Evolutionary conservation across 2,888 invertebrate genomes (phyloP).

Genomic region (Leptinotarsa juncta): DNA sequence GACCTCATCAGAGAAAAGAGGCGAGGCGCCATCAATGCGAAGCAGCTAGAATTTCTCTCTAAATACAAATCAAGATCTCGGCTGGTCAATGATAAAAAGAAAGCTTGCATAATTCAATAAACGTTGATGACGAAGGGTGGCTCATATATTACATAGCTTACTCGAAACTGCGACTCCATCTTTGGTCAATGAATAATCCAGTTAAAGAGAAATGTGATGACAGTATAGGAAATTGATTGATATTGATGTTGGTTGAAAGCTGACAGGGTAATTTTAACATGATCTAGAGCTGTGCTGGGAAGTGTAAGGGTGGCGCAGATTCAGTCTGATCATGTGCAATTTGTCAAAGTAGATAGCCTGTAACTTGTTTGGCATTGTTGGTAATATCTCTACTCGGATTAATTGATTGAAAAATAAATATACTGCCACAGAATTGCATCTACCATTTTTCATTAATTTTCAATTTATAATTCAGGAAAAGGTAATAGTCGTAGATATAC

Average conservation of each 20-base stretch:
- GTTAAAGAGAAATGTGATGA: neutral
- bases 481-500: neutral
- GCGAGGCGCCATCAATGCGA: conserved; percentile 49
- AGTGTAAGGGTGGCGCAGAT: neutral
- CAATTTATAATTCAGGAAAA: neutral
- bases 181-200: neutral
- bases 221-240: neutral
- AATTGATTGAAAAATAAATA: too few species aligned
- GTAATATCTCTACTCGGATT: too few species aligned
- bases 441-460: too few species aligned
- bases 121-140: conserved; percentile 1
- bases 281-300: neutral
- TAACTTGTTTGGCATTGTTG: too few species aligned
- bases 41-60: conserved; percentile 49
- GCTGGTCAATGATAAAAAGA: conserved; percentile 44
- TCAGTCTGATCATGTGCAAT: too few species aligned
- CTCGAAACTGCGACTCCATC: conserved; percentile 5
- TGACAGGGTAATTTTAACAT: neutral
- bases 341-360: too few species aligned
- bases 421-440: too few species aligned
- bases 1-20: conserved; percentile 46
- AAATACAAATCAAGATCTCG: conserved; percentile 48
- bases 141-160: conserved; percentile 16
- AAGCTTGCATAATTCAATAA: conserved; percentile 43
- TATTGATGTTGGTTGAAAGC: conserved; percentile 9